These are phyloP conservation scores for Aphidius colemani DNA, from an alignment of 2,888 invertebrate genomes.

Conservation along the genomic window DNA sequence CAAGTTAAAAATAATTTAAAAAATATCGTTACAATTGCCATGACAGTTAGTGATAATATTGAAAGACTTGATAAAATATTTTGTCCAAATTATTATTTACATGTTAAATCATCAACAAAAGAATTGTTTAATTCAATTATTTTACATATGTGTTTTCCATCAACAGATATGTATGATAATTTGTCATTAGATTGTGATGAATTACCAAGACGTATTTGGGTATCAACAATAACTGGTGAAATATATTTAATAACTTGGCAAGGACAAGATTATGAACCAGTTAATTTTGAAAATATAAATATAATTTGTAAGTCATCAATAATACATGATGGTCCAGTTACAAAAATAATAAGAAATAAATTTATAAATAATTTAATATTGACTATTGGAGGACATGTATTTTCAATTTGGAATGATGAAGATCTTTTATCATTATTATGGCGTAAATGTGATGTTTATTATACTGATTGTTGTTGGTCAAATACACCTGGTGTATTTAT, in stretches of 20 bases:
- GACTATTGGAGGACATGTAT: constrained; percentile 76
- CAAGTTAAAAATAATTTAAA: constrained; percentile 33
- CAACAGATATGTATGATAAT: constrained; percentile 23
- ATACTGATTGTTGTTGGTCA: constrained; percentile 76
- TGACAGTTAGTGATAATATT: constrained; percentile 31
- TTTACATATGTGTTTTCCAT: constrained; percentile 38
- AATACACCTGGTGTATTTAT: constrained; percentile 72
- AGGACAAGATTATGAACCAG: constrained; percentile 68
- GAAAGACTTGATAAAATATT: constrained; percentile 54
- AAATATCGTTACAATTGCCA: constrained; percentile 28
- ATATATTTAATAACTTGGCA: constrained; percentile 65
- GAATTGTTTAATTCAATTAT: constrained; percentile 29
- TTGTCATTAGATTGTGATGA: constrained; percentile 24
- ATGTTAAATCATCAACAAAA: constrained; percentile 25
- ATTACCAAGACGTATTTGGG: constrained; percentile 38
- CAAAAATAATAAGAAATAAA: constrained; percentile 68
- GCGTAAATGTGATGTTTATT: constrained; percentile 65
- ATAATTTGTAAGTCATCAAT: constrained; percentile 52
- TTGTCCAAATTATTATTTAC: constrained; percentile 31
- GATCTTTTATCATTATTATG: constrained; percentile 68
- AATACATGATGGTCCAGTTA: constrained; percentile 75
- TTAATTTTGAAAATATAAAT: constrained; percentile 63
- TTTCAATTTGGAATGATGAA: constrained; percentile 75
- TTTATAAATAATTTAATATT: constrained; percentile 69
- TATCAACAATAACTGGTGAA: constrained; percentile 50